phyloP scores from a whole-genome alignment of 2,888 invertebrate genomes.

The Stomorhina lunata region DNA sequence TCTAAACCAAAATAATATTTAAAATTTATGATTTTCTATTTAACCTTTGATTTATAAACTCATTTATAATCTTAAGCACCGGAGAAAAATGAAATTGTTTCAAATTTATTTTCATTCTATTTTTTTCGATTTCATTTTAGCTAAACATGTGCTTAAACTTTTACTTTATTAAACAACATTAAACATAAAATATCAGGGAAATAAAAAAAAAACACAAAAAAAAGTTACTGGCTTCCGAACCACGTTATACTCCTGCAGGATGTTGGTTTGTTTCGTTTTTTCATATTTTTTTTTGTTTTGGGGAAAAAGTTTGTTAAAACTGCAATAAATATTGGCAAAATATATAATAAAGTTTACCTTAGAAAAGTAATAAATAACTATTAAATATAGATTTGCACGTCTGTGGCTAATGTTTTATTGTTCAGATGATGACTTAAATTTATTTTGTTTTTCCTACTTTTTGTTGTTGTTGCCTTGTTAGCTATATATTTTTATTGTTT shows the following conservation, averaged over 20 bases:
- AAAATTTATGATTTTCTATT: slow-evolving; percentile 51
- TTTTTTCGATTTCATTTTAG: neutral
- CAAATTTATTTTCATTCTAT: slow-evolving; percentile 11
- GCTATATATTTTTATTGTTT: neutral
- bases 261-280: neutral
- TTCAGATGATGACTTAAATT: slow-evolving; percentile 14
- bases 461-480: neutral
- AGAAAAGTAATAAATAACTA: slow-evolving; percentile 58
- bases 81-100: neutral
- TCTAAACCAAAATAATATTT: neutral
- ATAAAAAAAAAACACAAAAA: neutral
- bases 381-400: slow-evolving; percentile 61
- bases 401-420: slow-evolving; percentile 59
- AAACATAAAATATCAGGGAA: neutral
- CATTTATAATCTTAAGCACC: slow-evolving; percentile 36
- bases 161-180: slow-evolving; percentile 17
- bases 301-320: slow-evolving; percentile 38
- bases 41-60: slow-evolving; percentile 45
- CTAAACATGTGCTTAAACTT: slow-evolving; percentile 48
- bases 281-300: neutral
- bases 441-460: neutral
- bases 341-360: slow-evolving; percentile 58
- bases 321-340: slow-evolving; percentile 59
- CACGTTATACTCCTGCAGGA: neutral
- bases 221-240: neutral